Evolutionary conservation across 2,113 vertebrate species (phyloP), one percentile per base, ranked within the genome.

Genomic region (Morphnarchus princeps): DNA sequence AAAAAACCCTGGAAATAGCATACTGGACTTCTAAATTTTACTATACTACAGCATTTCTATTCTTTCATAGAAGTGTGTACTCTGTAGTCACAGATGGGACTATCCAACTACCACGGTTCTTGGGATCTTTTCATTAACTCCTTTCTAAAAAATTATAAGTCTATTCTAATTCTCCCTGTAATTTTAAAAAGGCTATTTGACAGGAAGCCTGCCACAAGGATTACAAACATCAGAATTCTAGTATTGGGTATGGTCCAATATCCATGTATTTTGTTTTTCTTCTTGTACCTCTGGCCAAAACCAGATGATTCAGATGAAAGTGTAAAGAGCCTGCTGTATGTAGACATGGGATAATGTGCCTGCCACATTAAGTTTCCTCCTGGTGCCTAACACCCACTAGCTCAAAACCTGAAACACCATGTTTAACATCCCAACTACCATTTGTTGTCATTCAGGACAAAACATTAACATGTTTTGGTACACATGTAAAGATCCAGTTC

Each of bases 101-200:
- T 49, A 26, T 15, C 5, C 29, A 65, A 4, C 13, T 55, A 52
- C 6, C 28, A 38, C 0, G 0, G 15, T 13, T 66, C 17, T 54
- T 49, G 13, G 15, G 11, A 49, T 54, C 22, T 66, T 79, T 86
- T 22, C 7, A 63, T 40, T 65, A 52, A 42, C 28, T 42, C 7
- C 7, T 57, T 84, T 36, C 11, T 5, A 19, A 15, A 59, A 87
- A 78, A 45, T 13, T 34, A 0, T 8, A 70, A 45, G 10, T 17
- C 40, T 38, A 10, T 40, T 87, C 20, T 50, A 71, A 76, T 49
- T 76, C 25, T 54, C 80, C 15, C 29, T 31, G 12, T 26, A 74
- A 49, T 57, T 81, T 22, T 9, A 29, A 65, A 65, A 70, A 52
- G 6, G 10, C 11, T 52, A 19, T 11, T 57, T 77, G 36, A 54